Evolutionary conservation across 1,140 invertebrate genomes (phyloP), one percentile per base, ranked within the genome.

Genomic region (Drosophila cardini): DNA sequence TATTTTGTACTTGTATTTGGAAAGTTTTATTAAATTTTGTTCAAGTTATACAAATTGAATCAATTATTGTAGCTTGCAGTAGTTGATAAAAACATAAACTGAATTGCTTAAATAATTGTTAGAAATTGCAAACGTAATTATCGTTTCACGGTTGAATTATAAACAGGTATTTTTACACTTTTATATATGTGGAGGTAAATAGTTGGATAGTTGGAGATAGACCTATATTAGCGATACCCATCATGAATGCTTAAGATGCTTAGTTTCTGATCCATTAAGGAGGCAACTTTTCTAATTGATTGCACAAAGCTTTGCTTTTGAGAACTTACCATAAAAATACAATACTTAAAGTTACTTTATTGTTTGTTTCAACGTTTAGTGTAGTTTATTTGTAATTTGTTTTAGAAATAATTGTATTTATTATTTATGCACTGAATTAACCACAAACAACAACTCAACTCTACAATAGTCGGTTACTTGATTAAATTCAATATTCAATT

Each of bases 61-160:
- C 82, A 89, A 78, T 89, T 89, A 73, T 67, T 76, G 72, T 86
- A 83, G 77, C 82, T 90, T 90, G 86, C 81, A 86, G 81, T 86
- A 83, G 69, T 86, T 80, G 63, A 63, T 46, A 62, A 62, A 85
- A 84, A 74, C 75, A 76, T 86, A 81, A 90, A 90, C 75, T 79
- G 68, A 85, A 90, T 90, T 90, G 85, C 85, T 85, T 90, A 90
- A 90, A 90, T 81, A 90, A 73, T 80, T 90, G 70, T 76, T 85
- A 57, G 81, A 90, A 90, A 90, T 90, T 90, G 89, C 89, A 90
- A 90, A 90, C 89, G 89, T 91, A 90, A 82, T 86, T 90, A 46
- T 58, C 16, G 53, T 36, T 71, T 76, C 34, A 69, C 55, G 56
- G 30, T 61, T 61, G 72, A 72, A 3, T 26, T 61, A 80, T 67